Percentiles rank a stretch among this genome's conserved stretches.
phyloP scores from a whole-genome alignment of 2,888 invertebrate genomes.

The Xestia rhomboidea region DNA sequence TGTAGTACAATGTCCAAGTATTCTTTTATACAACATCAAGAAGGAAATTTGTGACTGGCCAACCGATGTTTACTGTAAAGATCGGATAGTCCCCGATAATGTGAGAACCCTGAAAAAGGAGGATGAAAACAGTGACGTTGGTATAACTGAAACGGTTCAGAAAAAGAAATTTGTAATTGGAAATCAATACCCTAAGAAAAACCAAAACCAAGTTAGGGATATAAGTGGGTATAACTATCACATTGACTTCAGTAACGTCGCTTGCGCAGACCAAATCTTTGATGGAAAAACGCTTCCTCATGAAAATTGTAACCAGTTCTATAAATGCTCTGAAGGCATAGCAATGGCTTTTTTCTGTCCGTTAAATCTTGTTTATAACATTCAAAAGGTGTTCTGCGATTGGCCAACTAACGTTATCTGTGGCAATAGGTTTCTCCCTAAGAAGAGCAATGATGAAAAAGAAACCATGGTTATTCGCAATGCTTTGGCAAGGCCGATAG shows the following conservation, averaged over 20 bases:
- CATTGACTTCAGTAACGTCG: slow-evolving; percentile 63
- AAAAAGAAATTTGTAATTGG: neutral
- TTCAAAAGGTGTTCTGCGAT: slow-evolving; percentile 66
- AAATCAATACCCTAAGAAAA: neutral
- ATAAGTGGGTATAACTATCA: neutral
- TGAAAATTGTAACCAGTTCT: slow-evolving; percentile 72
- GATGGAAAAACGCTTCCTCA: slow-evolving; percentile 66
- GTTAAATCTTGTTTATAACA: slow-evolving; percentile 63
- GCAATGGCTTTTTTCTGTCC: slow-evolving; percentile 63
- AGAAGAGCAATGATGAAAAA: slow-evolving; percentile 3
- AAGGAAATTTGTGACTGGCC: slow-evolving; percentile 76
- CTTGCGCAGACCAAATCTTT: slow-evolving; percentile 66
- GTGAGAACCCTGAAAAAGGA: neutral
- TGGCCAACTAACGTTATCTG: slow-evolving; percentile 68
- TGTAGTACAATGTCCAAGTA: slow-evolving; percentile 63
- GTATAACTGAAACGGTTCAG: neutral
- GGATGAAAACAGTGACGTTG: slow-evolving; percentile 6
- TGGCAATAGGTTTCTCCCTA: slow-evolving; percentile 51
- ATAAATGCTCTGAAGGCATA: slow-evolving; percentile 64
- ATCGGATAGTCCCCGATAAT: slow-evolving; percentile 59
- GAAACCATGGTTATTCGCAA: slow-evolving; percentile 50
- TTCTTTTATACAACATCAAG: slow-evolving; percentile 70
- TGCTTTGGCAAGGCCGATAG: slow-evolving; percentile 68
- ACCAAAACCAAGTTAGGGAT: neutral
- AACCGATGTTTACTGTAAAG: slow-evolving; percentile 72